Base-by-base conservation (phyloP, 2,888 invertebrate genomes). In the Seira ritae region DNA sequence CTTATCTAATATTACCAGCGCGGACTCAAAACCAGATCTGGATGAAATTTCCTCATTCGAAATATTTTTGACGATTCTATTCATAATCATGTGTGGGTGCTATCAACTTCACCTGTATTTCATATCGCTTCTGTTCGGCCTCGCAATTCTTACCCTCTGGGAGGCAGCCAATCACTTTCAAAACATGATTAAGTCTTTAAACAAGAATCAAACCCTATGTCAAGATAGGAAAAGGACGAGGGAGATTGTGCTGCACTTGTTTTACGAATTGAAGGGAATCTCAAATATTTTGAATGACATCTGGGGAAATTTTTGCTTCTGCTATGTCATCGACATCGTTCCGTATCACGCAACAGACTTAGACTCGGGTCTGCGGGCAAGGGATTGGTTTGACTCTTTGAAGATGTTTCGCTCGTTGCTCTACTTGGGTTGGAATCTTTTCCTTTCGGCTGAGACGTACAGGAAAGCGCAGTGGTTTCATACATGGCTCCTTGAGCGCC, bases 401-500 rank as follows among this genome's bases (percentile, higher is more conserved):
- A 76, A 76, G 37, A 76, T 76, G 76, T 55, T n/a, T 22, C n/a
- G 76, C 10, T 76, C 76, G 0, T 55, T 76, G 1, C 24, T 76
- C 50, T 76, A 55, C 46, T 76, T 76, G 19, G 67, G 19, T 3
- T 67, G 23, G 24, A 76, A 50, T 55, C 67, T 76, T 0, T n/a
- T 68, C 4, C 46, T 68, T 10, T 68, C 76, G 0, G 76, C 50
- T 6, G 76, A 76, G 20, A 76, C 76, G 1, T 76, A 42, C 23
- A 19, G 76, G 60, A 76, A 76, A 60, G 76, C 60, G 23, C 76
- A 76, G 23, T 68, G 76, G 68, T 76, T 76, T 20, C 1, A n/a
- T 1, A 12, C 31, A 1, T 76, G 76, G 76, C 60, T 76, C n/a
- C 19, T 76, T 10, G 20, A 76, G 6, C 50, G 76, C 6, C 10